Evolutionary conservation across 2,888 invertebrate genomes (phyloP).

Genomic region (Lepas anatifera): DNA sequence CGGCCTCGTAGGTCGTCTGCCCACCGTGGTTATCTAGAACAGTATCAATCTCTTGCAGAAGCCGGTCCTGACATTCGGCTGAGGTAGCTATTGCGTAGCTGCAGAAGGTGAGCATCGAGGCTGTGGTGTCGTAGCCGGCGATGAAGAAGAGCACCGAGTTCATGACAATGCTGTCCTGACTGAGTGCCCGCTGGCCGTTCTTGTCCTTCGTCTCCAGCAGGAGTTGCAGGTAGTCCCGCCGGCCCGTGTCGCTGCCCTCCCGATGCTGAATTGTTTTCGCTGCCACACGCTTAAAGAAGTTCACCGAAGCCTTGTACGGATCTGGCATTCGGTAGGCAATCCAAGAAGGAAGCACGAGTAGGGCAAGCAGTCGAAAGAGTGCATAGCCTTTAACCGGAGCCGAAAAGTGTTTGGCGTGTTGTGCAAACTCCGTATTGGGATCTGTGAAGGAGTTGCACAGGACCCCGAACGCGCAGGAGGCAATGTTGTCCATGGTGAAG

Average conservation of each 20-base stretch:
- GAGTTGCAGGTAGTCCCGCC: not conserved
- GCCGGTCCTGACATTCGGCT: too few relatives aligned
- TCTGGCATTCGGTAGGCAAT: not conserved
- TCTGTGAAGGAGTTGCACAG: slow-evolving; percentile 46
- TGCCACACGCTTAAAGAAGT: not conserved
- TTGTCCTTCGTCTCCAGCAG: not conserved
- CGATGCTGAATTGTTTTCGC: not conserved
- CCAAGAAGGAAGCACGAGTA: not conserved
- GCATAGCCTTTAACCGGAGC: not conserved
- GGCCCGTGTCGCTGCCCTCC: not conserved
- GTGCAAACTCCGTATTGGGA: slow-evolving; percentile 30
- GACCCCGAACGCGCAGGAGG: slow-evolving; percentile 48
- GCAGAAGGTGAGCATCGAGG: slow-evolving; percentile 45
- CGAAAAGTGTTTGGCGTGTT: not conserved
- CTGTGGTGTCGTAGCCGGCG: slow-evolving; percentile 51
- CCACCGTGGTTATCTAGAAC: too few relatives aligned
- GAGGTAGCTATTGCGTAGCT: slow-evolving; percentile 43
- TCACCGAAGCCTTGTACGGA: not conserved
- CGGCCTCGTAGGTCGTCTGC: too few relatives aligned
- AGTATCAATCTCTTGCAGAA: too few relatives aligned
- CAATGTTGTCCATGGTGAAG: slow-evolving; percentile 49
- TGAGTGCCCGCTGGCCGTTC: not conserved
- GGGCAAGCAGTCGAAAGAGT: not conserved
- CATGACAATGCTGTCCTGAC: not conserved
- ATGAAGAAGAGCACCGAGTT: slow-evolving; percentile 39